phyloP scores from a whole-genome alignment of 2,797 vertebrate genomes.

The Crocidura indochinensis region DNA sequence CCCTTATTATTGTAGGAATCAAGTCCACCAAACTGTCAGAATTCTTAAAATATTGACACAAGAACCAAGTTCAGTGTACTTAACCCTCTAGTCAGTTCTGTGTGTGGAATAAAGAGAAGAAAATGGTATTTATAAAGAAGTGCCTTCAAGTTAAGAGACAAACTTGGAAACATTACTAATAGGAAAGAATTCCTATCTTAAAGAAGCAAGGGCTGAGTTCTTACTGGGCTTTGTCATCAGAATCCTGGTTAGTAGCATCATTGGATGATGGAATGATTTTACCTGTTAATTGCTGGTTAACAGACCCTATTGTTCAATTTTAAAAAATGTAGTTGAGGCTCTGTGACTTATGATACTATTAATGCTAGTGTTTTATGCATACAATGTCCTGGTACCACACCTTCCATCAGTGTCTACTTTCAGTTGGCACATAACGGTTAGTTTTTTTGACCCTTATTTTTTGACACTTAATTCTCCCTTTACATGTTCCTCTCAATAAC shows the following conservation, averaged over 20 bases:
- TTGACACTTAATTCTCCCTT: neutral
- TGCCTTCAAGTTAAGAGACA: neutral
- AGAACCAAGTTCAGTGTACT: slow-evolving; percentile 49
- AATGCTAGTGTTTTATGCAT: too few species aligned
- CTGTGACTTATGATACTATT: too few species aligned
- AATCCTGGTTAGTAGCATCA: slow-evolving; percentile 9
- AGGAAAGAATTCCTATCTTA: neutral
- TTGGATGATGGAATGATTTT: neutral
- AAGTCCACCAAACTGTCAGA: slow-evolving; percentile 78
- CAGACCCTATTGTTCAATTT: too few species aligned
- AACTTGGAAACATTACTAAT: slow-evolving; percentile 6
- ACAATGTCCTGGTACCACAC: too few species aligned
- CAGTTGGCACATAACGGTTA: neutral
- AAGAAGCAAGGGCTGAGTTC: neutral
- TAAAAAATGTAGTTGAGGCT: too few species aligned
- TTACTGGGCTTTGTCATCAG: neutral
- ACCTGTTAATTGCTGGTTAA: neutral
- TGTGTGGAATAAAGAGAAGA: slow-evolving; percentile 41
- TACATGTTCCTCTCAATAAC: too few species aligned
- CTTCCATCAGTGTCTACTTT: too few species aligned
- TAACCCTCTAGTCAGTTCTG: slow-evolving; percentile 59
- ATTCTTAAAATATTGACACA: slow-evolving; percentile 63
- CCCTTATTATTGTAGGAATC: slow-evolving; percentile 63
- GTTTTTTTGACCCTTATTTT: neutral
- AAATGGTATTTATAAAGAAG: slow-evolving; percentile 54